A percentile compares a stretch with the other conserved stretches of the same genome.
These are phyloP conservation scores for Urocolius indicus DNA, from an alignment of 2,113 vertebrate species.

Conservation along the genomic window DNA sequence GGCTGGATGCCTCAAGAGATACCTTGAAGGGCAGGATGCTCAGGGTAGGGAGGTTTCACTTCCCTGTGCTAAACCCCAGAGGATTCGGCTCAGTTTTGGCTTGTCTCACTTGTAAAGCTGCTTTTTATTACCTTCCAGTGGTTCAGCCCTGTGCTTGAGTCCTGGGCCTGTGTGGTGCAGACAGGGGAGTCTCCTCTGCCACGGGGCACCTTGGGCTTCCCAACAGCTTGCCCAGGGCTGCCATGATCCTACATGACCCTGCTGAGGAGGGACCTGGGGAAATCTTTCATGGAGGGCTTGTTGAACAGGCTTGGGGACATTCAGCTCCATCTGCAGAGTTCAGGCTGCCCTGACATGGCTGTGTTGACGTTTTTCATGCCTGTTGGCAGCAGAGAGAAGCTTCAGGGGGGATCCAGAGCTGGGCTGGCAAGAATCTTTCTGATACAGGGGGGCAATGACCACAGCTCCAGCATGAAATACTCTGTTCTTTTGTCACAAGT, in stretches of 20 bases:
- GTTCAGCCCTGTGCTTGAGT: background rate
- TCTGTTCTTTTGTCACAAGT: fast-evolving
- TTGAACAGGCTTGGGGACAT: background rate
- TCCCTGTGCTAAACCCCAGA: background rate
- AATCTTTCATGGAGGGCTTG: background rate
- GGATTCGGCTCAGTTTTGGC: background rate
- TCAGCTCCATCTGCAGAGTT: background rate
- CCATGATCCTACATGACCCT: background rate
- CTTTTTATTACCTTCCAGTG: background rate
- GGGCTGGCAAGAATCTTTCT: background rate
- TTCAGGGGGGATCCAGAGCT: background rate
- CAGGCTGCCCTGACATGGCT: background rate
- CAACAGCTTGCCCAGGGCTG: background rate
- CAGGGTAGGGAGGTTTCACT: background rate
- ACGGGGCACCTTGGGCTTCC: background rate
- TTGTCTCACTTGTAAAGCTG: no score
- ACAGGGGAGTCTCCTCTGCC: background rate
- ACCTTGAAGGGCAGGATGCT: background rate
- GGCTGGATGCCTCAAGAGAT: fast-evolving
- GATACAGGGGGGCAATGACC: no score
- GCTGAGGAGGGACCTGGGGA: background rate
- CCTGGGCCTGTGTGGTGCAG: background rate
- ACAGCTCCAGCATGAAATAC: background rate
- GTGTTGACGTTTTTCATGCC: background rate
- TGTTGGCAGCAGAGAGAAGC: background rate